Conservation (phyloP, 2,113 vertebrate species). For the Phaethornis superciliosus region DNA sequence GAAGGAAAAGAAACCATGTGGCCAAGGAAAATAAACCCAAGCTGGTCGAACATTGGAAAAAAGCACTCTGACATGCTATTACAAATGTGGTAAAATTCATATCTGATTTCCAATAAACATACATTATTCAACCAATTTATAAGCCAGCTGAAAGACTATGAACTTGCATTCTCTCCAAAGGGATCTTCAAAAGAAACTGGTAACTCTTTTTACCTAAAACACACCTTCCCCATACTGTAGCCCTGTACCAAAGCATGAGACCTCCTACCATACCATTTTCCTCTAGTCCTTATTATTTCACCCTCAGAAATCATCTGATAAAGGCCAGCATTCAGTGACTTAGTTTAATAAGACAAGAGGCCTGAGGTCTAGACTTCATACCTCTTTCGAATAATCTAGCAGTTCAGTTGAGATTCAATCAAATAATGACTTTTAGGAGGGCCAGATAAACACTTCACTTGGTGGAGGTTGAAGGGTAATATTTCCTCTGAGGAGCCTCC, state of each 20-base stretch:
- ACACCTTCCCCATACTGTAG: neutral
- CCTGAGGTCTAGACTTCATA: neutral
- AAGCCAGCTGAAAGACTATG: neutral
- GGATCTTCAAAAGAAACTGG: neutral
- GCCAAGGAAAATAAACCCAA: conserved; percentile 24
- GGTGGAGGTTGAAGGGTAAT: neutral
- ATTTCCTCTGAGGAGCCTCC: accelerated
- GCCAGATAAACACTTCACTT: neutral
- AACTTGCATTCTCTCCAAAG: neutral
- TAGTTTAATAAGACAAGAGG: neutral
- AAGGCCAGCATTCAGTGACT: neutral
- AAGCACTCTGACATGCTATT: neutral
- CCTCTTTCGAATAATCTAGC: neutral
- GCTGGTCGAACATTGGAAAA: neutral
- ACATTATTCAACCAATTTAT: neutral
- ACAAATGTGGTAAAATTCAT: neutral
- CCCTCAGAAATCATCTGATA: neutral
- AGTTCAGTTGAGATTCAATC: neutral
- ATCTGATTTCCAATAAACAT: neutral
- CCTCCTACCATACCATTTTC: neutral
- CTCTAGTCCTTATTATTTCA: neutral
- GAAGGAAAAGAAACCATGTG: neutral
- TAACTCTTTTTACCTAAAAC: neutral
- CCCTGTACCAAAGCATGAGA: neutral
- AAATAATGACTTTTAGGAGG: neutral